These are phyloP conservation scores for Danio albolineatus DNA, from an alignment of 2,797 vertebrate species.

Conservation along the genomic window DNA sequence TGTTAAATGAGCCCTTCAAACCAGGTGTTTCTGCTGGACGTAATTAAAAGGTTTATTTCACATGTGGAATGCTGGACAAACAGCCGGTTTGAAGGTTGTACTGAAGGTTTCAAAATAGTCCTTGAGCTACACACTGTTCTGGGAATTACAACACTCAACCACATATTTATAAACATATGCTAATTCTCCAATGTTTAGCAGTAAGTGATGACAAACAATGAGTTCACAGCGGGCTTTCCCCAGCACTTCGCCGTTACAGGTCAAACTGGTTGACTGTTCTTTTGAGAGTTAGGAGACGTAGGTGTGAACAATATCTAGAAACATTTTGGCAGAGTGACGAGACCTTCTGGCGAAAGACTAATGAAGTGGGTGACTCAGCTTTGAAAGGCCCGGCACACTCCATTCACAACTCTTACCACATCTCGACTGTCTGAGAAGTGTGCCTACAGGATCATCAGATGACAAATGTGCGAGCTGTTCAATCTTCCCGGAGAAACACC, in stretches of 20 bases:
- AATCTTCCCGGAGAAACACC: slow-evolving; percentile 19
- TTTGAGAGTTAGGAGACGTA: background rate
- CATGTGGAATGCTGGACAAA: background rate
- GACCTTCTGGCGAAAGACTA: slow-evolving; percentile 7
- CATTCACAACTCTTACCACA: slow-evolving; percentile 19
- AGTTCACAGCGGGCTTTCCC: background rate
- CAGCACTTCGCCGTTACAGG: background rate
- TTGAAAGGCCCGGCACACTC: slow-evolving; percentile 23
- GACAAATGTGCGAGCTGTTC: background rate
- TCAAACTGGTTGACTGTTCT: slow-evolving; percentile 6
- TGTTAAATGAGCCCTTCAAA: slow-evolving; percentile 43
- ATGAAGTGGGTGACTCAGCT: background rate
- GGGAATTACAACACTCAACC: background rate
- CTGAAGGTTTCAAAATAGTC: slow-evolving; percentile 32
- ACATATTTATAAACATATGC: background rate
- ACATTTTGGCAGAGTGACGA: slow-evolving; percentile 12
- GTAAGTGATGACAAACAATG: background rate
- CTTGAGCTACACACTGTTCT: background rate
- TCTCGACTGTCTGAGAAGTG: slow-evolving; percentile 44
- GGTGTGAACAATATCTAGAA: background rate
- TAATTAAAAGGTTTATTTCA: slow-evolving; percentile 3
- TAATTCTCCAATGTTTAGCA: background rate
- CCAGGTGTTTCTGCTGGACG: background rate
- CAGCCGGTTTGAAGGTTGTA: slow-evolving; percentile 7
- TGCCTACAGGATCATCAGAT: slow-evolving; percentile 27